Base-by-base conservation (phyloP, 2,888 invertebrate species). In the Sarcophaga rosellei region DNA sequence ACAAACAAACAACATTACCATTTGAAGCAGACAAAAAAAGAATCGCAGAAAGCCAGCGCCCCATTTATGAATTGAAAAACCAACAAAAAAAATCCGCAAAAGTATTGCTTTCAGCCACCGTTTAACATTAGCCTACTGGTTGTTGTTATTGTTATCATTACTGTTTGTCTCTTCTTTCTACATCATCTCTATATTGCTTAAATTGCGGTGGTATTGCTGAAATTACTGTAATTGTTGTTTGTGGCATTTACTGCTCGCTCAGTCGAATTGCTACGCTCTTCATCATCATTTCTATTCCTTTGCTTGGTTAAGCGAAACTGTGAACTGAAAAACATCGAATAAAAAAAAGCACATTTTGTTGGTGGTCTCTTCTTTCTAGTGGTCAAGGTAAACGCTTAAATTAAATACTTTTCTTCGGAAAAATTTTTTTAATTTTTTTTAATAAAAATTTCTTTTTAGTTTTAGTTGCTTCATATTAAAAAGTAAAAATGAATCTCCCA, bases 41-140 rank as follows among this genome's bases (percentile, higher is more conserved):
- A 35, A 35, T 35, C 35, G 10, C 35, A 35, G 35, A 35, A 35
- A 47, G 83, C 73, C 78, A 78, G 83, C 83, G 78, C 83, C 83
- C 83, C 78, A 74, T 81, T 74, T 68, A 10, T 69, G 53, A 74
- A 62, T 65, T 45, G 61, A 76, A 75, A 35, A 69, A 12, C 3
- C 1, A 10, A 6, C 8, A 2, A 35, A 35, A 5, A 35, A 8
- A 69, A 23, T 59, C 3, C 17, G 15, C 66, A 47, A 75, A 75
- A 65, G 11, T n/a, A 57, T 53, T 57, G 47, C 74, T 53, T 12
- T 53, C 12, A 63, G 59, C 47, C 35, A 47, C 65, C 17, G 21
- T 77, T 59, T 35, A 21, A 44, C 21, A 21, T 47, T 20, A 15
- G 17, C 53, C 17, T 53, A 15, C 17, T 53, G 12, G 53, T 53